Evolutionary conservation across 2,888 invertebrate species (phyloP).

Genomic region (Caenorhabditis zanzibari): DNA sequence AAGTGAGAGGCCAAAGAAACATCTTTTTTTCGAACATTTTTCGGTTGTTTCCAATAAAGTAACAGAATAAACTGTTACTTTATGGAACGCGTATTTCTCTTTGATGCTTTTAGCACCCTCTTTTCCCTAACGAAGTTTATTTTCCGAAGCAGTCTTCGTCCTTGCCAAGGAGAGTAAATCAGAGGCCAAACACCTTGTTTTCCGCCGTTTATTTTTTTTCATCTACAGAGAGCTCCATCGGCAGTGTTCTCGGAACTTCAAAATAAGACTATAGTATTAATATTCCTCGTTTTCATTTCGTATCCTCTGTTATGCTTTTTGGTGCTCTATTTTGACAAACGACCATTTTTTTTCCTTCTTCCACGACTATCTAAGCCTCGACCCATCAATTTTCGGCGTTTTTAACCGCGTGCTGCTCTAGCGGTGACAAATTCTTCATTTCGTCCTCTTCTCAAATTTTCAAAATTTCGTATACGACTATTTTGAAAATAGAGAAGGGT

Average conservation of each 20-base stretch:
- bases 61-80: too few relatives aligned
- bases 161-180: slow-evolving; percentile 21
- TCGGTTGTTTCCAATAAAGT: slow-evolving; percentile 12
- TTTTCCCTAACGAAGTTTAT: slow-evolving; percentile 22
- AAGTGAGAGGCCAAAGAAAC: slow-evolving; percentile 10
- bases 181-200: slow-evolving; percentile 58
- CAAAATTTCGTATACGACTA: slow-evolving; percentile 28
- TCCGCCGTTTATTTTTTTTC: slow-evolving; percentile 16
- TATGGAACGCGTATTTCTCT: neutral
- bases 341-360: slow-evolving; percentile 15
- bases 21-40: neutral
- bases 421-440: slow-evolving; percentile 43
- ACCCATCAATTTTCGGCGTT: slow-evolving; percentile 34
- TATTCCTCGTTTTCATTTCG: slow-evolving; percentile 11
- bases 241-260: neutral
- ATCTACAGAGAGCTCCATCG: neutral
- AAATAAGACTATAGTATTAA: slow-evolving; percentile 13
- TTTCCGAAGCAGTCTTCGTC: slow-evolving; percentile 25
- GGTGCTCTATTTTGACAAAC: slow-evolving; percentile 35
- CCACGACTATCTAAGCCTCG: slow-evolving; percentile 26
- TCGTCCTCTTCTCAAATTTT: slow-evolving; percentile 16
- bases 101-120: slow-evolving; percentile 12
- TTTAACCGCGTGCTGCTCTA: slow-evolving; percentile 15
- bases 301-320: slow-evolving; percentile 26
- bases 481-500: slow-evolving; percentile 5